These are phyloP conservation scores for Sinocyclocheilus anophthalmus DNA, from an alignment of 2,113 vertebrate genomes.

Conservation along the genomic window DNA sequence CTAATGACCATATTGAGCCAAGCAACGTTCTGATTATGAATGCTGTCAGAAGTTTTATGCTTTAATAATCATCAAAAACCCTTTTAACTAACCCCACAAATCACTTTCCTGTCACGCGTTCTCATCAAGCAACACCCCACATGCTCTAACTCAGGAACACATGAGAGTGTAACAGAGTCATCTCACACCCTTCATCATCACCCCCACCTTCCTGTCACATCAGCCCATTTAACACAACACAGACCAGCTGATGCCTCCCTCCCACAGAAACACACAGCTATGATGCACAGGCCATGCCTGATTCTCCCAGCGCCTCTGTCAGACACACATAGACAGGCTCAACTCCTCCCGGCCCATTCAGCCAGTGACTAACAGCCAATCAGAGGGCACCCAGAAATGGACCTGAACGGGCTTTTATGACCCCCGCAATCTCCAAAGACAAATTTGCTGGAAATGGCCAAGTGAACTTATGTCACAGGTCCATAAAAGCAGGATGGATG, in stretches of 20 bases:
- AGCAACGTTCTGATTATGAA: neutral
- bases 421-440: neutral
- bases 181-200: neutral
- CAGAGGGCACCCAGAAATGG: neutral
- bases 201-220: conserved; percentile 3
- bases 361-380: conserved; percentile 26
- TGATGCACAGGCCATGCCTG: conserved; percentile 3
- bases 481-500: neutral
- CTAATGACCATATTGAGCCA: neutral
- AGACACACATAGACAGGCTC: neutral
- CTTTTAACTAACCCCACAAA: neutral
- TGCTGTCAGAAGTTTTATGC: neutral
- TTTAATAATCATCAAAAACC: neutral
- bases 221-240: conserved; percentile 33
- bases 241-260: conserved; percentile 25
- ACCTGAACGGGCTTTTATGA: neutral
- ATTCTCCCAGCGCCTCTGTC: neutral
- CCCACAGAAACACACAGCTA: conserved; percentile 11
- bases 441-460: neutral
- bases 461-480: neutral
- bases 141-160: neutral
- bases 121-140: neutral
- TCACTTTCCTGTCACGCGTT: neutral
- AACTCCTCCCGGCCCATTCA: neutral
- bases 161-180: neutral